A percentile compares a stretch with the other conserved stretches of the same genome.
Evolutionary conservation across 1,140 invertebrate genomes (phyloP).

Genomic region (Ditylenchus dipsaci): DNA sequence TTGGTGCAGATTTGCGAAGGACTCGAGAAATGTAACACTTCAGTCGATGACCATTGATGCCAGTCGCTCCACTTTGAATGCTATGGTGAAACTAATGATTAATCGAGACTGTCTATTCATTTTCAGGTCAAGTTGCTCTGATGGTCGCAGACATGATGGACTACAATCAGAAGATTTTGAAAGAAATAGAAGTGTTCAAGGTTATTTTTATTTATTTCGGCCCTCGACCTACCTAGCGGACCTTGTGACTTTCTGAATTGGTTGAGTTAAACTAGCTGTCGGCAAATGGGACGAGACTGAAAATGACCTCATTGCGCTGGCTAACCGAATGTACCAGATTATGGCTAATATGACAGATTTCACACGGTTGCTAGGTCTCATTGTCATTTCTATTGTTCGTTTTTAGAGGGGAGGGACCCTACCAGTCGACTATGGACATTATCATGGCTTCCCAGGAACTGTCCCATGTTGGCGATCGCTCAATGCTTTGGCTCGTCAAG

Average conservation of each 20-base stretch:
- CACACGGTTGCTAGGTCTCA: slow-evolving; percentile 71
- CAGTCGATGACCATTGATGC: slow-evolving; percentile 76
- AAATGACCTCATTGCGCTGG: slow-evolving; percentile 96
- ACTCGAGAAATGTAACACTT: slow-evolving; percentile 16
- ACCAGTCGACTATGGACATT: slow-evolving; percentile 99
- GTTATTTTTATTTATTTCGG: neutral
- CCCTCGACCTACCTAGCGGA: no score
- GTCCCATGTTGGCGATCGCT: slow-evolving; percentile 93
- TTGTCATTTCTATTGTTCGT: neutral
- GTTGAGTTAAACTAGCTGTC: slow-evolving; percentile 94
- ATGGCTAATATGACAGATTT: slow-evolving; percentile 99
- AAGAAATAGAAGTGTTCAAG: slow-evolving; percentile 68
- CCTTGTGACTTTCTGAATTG: no score
- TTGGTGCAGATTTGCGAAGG: slow-evolving; percentile 17
- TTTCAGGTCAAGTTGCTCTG: no score
- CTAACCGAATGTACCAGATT: slow-evolving; percentile 99
- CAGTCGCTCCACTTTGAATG: slow-evolving; percentile 81
- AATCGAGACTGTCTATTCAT: slow-evolving; percentile 12
- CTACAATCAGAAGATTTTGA: slow-evolving; percentile 92
- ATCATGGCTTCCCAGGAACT: slow-evolving; percentile 99
- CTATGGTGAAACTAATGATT: slow-evolving; percentile 86
- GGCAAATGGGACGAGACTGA: slow-evolving; percentile 99
- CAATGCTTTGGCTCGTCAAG: slow-evolving; percentile 87
- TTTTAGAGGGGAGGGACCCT: slow-evolving; percentile 81
- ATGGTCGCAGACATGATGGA: slow-evolving; percentile 91